These are phyloP conservation scores for Sceloporus undulatus DNA, from an alignment of 2,113 vertebrate genomes.

Conservation along the genomic window DNA sequence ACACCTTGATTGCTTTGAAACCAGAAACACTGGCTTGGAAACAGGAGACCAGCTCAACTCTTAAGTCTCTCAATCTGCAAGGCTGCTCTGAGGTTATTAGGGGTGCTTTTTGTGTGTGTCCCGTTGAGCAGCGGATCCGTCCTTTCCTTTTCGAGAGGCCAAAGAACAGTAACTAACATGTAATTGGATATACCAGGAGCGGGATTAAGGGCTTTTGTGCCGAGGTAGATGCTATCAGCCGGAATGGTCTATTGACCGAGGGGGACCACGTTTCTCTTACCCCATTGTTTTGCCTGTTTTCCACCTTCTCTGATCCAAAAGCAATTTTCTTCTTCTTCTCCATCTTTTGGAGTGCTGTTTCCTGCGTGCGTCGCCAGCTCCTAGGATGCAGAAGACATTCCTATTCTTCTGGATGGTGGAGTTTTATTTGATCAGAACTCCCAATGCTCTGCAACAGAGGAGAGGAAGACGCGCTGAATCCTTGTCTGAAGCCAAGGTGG, in stretches of 20 bases:
- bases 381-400: too few species aligned
- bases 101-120: background rate
- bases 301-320: background rate
- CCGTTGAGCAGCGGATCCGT: background rate
- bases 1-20: too few species aligned
- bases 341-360: background rate
- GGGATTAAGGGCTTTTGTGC: background rate
- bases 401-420: too few species aligned
- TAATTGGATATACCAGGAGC: constrained; percentile 1
- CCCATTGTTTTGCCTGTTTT: background rate
- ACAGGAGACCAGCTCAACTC: too few species aligned
- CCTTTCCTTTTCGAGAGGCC: background rate
- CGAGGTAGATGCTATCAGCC: too few species aligned
- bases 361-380: too few species aligned
- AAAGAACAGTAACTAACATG: background rate
- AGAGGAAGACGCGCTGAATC: too few species aligned
- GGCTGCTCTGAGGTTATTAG: background rate
- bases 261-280: too few species aligned
- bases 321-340: background rate
- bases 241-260: background rate
- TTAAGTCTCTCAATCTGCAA: background rate
- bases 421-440: too few species aligned
- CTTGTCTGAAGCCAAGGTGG: too few species aligned
- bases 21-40: too few species aligned
- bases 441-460: too few species aligned